These are phyloP conservation scores for Spilarctia lutea DNA, from an alignment of 2,888 invertebrate species.

Conservation along the genomic window DNA sequence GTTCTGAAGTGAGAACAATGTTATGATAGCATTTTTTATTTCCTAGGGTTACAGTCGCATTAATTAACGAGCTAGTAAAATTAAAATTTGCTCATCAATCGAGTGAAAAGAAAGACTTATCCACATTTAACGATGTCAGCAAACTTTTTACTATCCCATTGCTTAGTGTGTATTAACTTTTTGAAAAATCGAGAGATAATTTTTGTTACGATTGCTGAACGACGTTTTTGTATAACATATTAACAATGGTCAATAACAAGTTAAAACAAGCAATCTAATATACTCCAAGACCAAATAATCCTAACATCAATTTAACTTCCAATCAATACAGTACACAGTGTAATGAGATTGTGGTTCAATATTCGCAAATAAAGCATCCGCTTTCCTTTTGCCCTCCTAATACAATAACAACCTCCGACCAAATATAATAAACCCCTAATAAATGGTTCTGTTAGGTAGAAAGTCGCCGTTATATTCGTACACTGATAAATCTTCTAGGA, in stretches of 20 bases:
- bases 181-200: not conserved
- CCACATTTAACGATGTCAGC: not conserved
- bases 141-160: not conserved
- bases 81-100: not conserved
- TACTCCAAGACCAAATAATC: not conserved
- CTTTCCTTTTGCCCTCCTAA: constrained; percentile 23
- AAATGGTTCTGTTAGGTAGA: constrained; percentile 19
- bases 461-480: constrained; percentile 18
- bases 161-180: not conserved
- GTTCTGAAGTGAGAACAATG: constrained; percentile 32
- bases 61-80: not conserved
- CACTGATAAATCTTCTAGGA: constrained; percentile 14
- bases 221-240: not conserved
- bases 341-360: constrained; percentile 19
- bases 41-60: constrained; percentile 3
- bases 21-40: constrained; percentile 23
- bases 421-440: constrained; percentile 21
- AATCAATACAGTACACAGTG: constrained; percentile 13
- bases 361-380: constrained; percentile 20
- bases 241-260: not conserved
- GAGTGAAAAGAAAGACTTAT: not conserved
- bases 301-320: constrained; percentile 4
- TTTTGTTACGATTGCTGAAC: not conserved
- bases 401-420: constrained; percentile 23
- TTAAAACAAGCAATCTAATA: not conserved